Base-by-base conservation (phyloP, 64 coral and sea anemone genomes). In the Pocillopora damicornis region DNA sequence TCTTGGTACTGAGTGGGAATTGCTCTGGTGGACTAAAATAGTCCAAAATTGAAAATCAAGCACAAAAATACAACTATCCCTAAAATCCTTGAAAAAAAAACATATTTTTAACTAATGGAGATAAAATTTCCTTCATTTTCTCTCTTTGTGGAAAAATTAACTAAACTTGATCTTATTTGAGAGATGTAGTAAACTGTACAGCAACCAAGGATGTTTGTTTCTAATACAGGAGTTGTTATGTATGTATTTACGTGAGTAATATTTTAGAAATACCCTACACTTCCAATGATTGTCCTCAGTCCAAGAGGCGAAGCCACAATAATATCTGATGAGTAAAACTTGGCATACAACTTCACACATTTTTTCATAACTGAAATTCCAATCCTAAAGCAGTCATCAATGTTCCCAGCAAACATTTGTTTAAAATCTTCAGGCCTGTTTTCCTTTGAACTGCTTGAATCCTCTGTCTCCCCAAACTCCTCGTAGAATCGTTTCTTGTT, bases 311-410 rank as follows among this genome's bases (percentile, higher is more conserved):
- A 98, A 5, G 93, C 96, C 1, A 98, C 71, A 60, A 98, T 86
- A 58, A 98, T 89, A 65, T 98, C 96, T 56, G 92, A 92, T 15
- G 96, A 90, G 58, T 98, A 95, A 57, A 98, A 98, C 51, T 90
- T 87, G 0, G 89, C 92, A 88, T 95, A 98, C 10, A 95, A 75
- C 16, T 88, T 91, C 23, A 98, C 60, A 72, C 83, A 51, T 15
- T 98, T 98, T 60, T 85, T 95, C 79, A 88, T 93, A 20, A 95
- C 83, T 3, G 90, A 76, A 4, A 98, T 83, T 56, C 96, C 96
- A 36, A 98, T 60, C 13, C 96, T 88, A 75, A 98, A 98, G 79
- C 93, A 98, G 74, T 98, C 96, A 87, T 98, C 96, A 20, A 92
- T 95, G 79, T 98, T 98, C 11, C 96, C 96, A 58, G 87, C 74